A percentile compares a stretch with the other conserved stretches of the same genome.
Evolutionary conservation across 2,888 invertebrate genomes (phyloP).

Genomic region (Drosophila diplacantha): DNA sequence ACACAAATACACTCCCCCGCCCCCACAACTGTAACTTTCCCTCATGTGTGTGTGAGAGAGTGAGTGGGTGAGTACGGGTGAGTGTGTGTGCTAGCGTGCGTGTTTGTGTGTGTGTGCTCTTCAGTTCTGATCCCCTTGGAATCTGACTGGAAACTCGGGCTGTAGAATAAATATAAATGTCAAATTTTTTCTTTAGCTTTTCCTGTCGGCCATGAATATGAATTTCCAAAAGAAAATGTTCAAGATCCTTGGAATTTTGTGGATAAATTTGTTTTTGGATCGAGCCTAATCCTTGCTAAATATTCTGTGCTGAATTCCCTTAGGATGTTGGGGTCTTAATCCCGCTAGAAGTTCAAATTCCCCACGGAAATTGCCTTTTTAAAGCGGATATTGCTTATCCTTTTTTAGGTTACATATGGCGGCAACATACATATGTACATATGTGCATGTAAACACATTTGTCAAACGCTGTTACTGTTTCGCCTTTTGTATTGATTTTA

Average conservation of each 20-base stretch:
- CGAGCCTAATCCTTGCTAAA: background rate
- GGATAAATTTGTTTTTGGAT: background rate
- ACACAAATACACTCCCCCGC: slow-evolving; percentile 13
- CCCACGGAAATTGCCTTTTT: background rate
- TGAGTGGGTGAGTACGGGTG: slow-evolving; percentile 6
- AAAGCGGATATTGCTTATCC: background rate
- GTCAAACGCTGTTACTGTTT: slow-evolving; percentile 37
- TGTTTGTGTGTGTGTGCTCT: background rate
- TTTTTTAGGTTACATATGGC: slow-evolving; percentile 19
- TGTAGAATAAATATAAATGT: background rate
- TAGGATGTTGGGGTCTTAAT: background rate
- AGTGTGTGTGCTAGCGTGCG: slow-evolving; percentile 3
- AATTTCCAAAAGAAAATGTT: background rate
- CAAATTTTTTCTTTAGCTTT: background rate
- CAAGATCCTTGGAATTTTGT: background rate
- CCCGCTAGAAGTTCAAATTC: background rate
- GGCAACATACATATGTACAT: slow-evolving; percentile 12
- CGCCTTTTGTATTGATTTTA: slow-evolving; percentile 64
- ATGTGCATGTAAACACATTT: slow-evolving; percentile 8
- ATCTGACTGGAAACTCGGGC: background rate
- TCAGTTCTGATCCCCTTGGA: background rate
- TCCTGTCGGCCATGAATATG: background rate
- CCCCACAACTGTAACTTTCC: slow-evolving; percentile 1
- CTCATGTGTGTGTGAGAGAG: slow-evolving; percentile 1
- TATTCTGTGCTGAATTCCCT: too few relatives aligned